phyloP scores from a whole-genome alignment of 2,113 vertebrate species.

The Nycticebus coucang region DNA sequence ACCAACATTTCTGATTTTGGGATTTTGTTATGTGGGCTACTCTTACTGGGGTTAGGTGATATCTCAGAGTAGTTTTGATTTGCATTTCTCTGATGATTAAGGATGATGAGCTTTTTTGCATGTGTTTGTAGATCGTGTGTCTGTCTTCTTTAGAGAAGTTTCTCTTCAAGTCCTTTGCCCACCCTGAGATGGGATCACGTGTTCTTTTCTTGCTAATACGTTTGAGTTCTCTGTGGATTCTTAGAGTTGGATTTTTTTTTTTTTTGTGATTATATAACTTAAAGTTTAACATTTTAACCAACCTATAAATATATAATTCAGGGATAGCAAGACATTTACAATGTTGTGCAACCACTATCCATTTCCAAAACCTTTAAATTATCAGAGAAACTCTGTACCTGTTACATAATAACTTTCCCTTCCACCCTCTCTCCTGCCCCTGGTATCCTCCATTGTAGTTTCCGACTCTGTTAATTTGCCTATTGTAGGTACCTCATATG shows the following conservation, averaged over 20 bases:
- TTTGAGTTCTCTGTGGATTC: neutral
- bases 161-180: too few species aligned
- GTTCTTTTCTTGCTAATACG: too few species aligned
- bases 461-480: neutral
- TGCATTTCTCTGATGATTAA: too few species aligned
- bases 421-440: accelerated
- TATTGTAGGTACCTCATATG: neutral
- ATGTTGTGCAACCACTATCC: neutral
- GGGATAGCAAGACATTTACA: neutral
- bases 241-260: neutral
- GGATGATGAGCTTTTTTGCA: too few species aligned
- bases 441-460: neutral
- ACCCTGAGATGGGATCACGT: too few species aligned
- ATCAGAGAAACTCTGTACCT: neutral
- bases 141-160: too few species aligned
- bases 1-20: too few species aligned
- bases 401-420: neutral
- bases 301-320: neutral
- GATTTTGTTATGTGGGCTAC: too few species aligned
- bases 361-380: neutral
- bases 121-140: too few species aligned
- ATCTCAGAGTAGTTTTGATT: too few species aligned
- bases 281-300: neutral
- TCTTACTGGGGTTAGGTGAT: too few species aligned
- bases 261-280: neutral